A percentile compares a stretch with the other conserved stretches of the same genome.
Evolutionary conservation across 2,113 vertebrate genomes (phyloP).

Genomic region (Tichodroma muraria): DNA sequence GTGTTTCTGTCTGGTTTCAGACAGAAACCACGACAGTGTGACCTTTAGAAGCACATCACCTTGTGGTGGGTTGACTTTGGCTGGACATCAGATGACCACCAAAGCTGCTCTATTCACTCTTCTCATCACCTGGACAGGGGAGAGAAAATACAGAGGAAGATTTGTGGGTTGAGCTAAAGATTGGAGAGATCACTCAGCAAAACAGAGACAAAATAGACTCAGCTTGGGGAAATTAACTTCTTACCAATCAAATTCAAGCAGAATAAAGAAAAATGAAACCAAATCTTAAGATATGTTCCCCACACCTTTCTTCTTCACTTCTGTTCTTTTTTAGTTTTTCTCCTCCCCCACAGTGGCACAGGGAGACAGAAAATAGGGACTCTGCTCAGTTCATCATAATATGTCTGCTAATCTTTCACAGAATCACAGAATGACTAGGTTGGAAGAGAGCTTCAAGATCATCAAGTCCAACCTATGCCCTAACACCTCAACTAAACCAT

Average conservation of each 20-base stretch:
- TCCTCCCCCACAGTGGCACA: accelerated
- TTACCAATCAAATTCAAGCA: neutral
- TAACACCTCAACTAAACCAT: too few relatives aligned
- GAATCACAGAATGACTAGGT: too few relatives aligned
- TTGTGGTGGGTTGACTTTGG: neutral
- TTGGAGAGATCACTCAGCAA: neutral
- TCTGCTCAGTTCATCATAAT: neutral
- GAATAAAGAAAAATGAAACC: neutral
- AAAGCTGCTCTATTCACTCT: neutral
- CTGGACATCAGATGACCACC: neutral
- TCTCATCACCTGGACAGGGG: neutral
- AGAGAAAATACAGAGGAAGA: neutral
- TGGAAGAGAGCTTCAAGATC: too few relatives aligned
- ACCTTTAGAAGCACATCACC: neutral
- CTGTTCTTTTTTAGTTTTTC: accelerated
- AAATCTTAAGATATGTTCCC: neutral
- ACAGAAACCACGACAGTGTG: too few relatives aligned
- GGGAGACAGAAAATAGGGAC: neutral
- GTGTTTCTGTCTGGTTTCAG: too few relatives aligned
- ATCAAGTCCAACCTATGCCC: too few relatives aligned
- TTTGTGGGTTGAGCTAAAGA: neutral
- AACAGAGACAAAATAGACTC: neutral
- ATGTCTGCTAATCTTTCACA: neutral
- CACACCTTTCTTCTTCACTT: neutral
- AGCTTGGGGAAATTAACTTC: neutral